Evolutionary conservation across 2,797 vertebrate genomes (phyloP), one percentile per base, ranked within the genome.

Genomic region (Echeneis naucrates): DNA sequence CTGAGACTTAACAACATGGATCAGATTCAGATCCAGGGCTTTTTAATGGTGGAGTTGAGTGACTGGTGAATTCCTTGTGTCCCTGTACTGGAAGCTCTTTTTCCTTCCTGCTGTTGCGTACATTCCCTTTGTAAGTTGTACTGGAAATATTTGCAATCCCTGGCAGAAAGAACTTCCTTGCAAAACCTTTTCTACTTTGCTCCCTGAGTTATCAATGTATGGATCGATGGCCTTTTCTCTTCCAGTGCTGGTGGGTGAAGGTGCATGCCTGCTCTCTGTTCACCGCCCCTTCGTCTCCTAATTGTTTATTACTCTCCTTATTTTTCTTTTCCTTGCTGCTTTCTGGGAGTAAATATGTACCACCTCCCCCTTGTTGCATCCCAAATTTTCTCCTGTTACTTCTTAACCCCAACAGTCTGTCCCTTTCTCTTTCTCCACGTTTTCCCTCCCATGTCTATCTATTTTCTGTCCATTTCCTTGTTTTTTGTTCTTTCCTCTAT

Each of bases 1-100:
- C 17, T 4, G 48, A 66, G 65, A 55, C 90, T 93, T 91, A 89
- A 91, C 91, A 89, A 88, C 79, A 71, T 68, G 82, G 87, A 87
- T 90, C 68, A 1, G 30, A 52, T 58, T 82, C 78, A 61, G 87
- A 91, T 88, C 84, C 78, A 38, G 66, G 71, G 63, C 58, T 82
- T 80, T 72, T 63, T 52, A 68, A 45, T 64, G 65, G 76, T 84
- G 13, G 4, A 81, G 67, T 80, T 68, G 66, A 81, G 80, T 81
- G 85, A 77, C 55, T 83, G 81, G 69, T 90, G 80, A 76, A 70
- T 81, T 76, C 80, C 82, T 81, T 17, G 71, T 82, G 75, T 78
- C 67, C 81, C 75, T 52, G 44, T 83, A 80, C 71, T 54, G 53
- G 72, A 76, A 80, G 77, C 66, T 62, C 68, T 82, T 86, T 81